Percentiles rank a stretch among this genome's conserved stretches.
Evolutionary conservation across 1,140 invertebrate genomes (phyloP).

Genomic region (Drosophila sucinea): DNA sequence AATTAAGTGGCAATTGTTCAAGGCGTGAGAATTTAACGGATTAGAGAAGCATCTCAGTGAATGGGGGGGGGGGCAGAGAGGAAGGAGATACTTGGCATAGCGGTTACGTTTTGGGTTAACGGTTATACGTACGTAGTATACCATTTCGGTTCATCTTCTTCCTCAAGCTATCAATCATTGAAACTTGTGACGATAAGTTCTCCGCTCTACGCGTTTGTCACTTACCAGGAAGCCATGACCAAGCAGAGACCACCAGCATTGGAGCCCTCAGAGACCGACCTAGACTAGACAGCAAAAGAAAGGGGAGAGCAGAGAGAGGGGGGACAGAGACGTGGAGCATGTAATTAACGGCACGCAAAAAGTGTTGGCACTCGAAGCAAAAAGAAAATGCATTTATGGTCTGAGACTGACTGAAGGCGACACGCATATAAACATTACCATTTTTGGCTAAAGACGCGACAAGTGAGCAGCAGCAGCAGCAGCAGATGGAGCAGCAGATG

Average conservation of each 20-base stretch:
- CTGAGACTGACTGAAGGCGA: conserved; percentile 52
- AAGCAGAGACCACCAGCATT: conserved; percentile 72
- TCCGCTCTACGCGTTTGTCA: conserved; percentile 36
- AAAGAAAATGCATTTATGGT: conserved; percentile 63
- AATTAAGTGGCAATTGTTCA: conserved; percentile 80
- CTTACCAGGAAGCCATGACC: conserved; percentile 77
- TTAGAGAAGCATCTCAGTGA: conserved; percentile 48
- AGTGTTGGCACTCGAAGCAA: conserved; percentile 60
- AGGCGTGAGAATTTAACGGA: conserved; percentile 78
- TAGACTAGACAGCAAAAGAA: conserved; percentile 45
- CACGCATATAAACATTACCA: conserved; percentile 81
- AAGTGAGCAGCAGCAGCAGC: conserved; percentile 38
- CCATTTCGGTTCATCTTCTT: conserved; percentile 13
- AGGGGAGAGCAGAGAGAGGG: conserved; percentile 1
- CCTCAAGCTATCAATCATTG: conserved; percentile 70
- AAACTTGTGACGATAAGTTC: conserved; percentile 63
- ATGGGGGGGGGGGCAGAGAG: background rate
- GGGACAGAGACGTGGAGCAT: conserved; percentile 46
- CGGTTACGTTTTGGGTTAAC: background rate
- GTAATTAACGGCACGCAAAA: conserved; percentile 81
- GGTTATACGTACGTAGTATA: background rate
- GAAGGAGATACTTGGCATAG: background rate
- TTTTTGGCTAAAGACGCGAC: conserved; percentile 80
- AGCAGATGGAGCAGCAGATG: background rate
- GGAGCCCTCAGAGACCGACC: conserved; percentile 71